phyloP scores from a whole-genome alignment of 2,113 vertebrate genomes.

The Stigmatopora argus region DNA sequence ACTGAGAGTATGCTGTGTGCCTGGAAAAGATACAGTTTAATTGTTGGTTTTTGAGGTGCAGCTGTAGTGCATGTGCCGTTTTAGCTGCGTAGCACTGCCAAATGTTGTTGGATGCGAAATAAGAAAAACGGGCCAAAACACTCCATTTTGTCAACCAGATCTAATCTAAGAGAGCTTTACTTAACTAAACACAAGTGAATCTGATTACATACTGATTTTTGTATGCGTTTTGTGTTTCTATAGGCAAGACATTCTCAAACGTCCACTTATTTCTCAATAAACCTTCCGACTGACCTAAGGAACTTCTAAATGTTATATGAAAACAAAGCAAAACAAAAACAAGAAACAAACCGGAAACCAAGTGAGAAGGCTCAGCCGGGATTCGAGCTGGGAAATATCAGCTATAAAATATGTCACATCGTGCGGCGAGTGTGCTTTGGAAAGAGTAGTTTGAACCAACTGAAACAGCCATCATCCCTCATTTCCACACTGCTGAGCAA shows the following conservation, averaged over 20 bases:
- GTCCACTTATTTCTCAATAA: conserved; percentile 1
- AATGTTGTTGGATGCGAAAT: conserved; percentile 38
- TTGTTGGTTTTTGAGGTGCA: not conserved
- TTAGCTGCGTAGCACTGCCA: conserved; percentile 40
- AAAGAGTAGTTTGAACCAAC: conserved; percentile 30
- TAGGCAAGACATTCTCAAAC: not conserved
- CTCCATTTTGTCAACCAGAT: conserved; percentile 40
- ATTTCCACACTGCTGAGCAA: conserved; percentile 58
- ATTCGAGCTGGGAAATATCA: conserved; percentile 56
- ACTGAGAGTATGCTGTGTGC: not conserved
- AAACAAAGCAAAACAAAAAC: conserved; percentile 32
- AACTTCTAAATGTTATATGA: conserved; percentile 21
- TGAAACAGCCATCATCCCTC: conserved; percentile 45
- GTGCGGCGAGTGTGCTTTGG: conserved; percentile 45
- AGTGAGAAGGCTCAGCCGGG: conserved; percentile 59
- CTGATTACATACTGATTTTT: not conserved
- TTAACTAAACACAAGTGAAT: not conserved
- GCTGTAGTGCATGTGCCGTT: conserved; percentile 18
- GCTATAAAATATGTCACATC: conserved; percentile 60
- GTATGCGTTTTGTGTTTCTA: not conserved
- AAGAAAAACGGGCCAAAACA: conserved; percentile 38
- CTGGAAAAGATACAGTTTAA: not conserved
- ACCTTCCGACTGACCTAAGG: not conserved
- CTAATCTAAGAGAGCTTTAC: conserved; percentile 39
- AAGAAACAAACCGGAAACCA: conserved; percentile 36